Conservation (phyloP, 2,113 vertebrate genomes). For the Syngnathus typhle region DNA sequence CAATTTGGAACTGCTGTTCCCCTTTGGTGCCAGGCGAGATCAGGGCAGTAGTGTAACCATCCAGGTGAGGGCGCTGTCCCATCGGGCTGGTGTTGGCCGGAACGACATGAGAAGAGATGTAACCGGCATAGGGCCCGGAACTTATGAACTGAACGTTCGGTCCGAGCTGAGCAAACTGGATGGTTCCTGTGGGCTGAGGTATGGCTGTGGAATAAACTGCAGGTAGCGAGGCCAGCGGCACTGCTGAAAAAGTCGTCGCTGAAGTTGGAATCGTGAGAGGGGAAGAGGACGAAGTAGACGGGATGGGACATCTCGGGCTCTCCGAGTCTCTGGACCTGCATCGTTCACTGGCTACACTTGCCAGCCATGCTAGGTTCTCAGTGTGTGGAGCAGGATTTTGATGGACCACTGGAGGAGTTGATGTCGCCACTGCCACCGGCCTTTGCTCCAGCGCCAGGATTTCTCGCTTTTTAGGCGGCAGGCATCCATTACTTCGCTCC, state of each 20-base stretch:
- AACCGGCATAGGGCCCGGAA: constrained; percentile 87
- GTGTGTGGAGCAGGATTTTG: constrained; percentile 65
- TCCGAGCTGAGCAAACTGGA: constrained; percentile 88
- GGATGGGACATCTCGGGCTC: constrained; percentile 74
- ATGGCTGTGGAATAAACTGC: constrained; percentile 80
- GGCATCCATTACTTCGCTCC: constrained; percentile 95
- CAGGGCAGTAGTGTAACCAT: constrained; percentile 87
- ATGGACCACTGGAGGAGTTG: constrained; percentile 68
- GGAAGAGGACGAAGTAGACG: constrained; percentile 43
- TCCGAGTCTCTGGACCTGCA: constrained; percentile 76
- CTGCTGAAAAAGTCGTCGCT: constrained; percentile 67
- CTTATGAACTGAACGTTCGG: constrained; percentile 95
- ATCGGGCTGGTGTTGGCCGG: constrained; percentile 76
- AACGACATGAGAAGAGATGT: constrained; percentile 93
- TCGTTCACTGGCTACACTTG: constrained; percentile 73
- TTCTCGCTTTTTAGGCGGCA: constrained; percentile 98
- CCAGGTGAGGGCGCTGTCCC: constrained; percentile 80
- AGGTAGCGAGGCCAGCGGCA: constrained; percentile 81
- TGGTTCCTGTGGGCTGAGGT: constrained; percentile 81
- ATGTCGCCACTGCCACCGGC: constrained; percentile 69
- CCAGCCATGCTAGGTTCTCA: constrained; percentile 88
- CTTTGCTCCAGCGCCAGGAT: constrained; percentile 91
- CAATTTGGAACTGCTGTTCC: constrained; percentile 79
- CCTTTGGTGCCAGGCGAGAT: constrained; percentile 79
- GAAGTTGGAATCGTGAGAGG: constrained; percentile 49